phyloP scores from a whole-genome alignment of 1,140 invertebrate genomes.

The Drosophila ogumai region DNA sequence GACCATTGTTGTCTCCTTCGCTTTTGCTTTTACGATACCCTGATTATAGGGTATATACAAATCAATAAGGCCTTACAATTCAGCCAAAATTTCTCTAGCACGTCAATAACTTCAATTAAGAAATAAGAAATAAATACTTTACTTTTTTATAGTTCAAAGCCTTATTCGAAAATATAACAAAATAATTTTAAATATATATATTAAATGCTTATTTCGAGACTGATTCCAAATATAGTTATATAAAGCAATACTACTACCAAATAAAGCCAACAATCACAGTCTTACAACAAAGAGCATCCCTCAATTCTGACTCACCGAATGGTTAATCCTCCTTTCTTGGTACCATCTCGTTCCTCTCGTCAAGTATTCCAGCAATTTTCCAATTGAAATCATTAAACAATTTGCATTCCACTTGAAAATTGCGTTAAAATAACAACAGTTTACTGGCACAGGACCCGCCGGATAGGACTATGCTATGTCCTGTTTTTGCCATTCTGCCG shows the following conservation, averaged over 20 bases:
- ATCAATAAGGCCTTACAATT: background rate
- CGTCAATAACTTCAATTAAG: background rate
- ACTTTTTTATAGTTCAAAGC: no score
- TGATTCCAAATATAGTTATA: background rate
- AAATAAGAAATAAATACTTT: background rate
- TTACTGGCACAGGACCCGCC: slow-evolving; percentile 66
- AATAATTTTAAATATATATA: background rate
- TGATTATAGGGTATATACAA: background rate
- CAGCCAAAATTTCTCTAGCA: background rate
- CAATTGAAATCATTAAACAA: slow-evolving; percentile 85
- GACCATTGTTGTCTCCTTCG: slow-evolving; percentile 34
- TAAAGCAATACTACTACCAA: background rate
- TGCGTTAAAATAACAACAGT: slow-evolving; percentile 84
- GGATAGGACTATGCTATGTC: slow-evolving; percentile 58
- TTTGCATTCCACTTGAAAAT: slow-evolving; percentile 84
- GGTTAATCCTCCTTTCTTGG: slow-evolving; percentile 54
- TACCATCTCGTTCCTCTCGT: slow-evolving; percentile 56
- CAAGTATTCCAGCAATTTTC: slow-evolving; percentile 84
- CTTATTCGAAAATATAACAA: no score
- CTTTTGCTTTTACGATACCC: slow-evolving; percentile 26
- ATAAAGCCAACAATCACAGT: background rate
- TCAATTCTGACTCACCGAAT: background rate
- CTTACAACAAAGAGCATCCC: slow-evolving; percentile 4
- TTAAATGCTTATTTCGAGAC: background rate
- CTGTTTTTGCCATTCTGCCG: slow-evolving; percentile 49